Base-by-base conservation (phyloP, 2,797 vertebrate genomes). In the Distichodus sexfasciatus region DNA sequence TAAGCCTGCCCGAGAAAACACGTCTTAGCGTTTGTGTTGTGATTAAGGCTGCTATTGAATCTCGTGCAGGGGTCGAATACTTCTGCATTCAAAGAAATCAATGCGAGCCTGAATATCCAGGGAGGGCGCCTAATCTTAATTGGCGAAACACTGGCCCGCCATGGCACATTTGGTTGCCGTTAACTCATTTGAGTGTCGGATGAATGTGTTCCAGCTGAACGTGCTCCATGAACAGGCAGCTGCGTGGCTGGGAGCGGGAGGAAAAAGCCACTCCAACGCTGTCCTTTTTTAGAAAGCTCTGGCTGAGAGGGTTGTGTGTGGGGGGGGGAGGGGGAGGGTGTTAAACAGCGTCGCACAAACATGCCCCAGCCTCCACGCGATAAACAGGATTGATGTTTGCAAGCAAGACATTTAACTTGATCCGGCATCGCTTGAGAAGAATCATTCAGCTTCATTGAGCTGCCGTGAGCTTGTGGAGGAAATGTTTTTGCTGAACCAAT, bases 331-430 rank as follows among this genome's bases (percentile, higher is more conserved):
- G 66, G 75, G n/a, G n/a, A n/a, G n/a, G 78, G 77, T 84, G 86
- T 81, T 77, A 83, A 87, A 88, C 85, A 86, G 86, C 80, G 78
- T 75, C 77, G 83, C 83, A 75, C 84, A 91, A 90, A 88, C 86
- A 89, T 89, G 86, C 87, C 82, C 64, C 73, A 87, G 87, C 81
- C 47, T 80, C 79, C 82, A 81, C 79, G 81, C 76, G 86, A 87
- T 90, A 87, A 91, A 91, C 84, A 87, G 83, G 86, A 92, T 88
- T 90, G 90, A 91, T 92, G 89, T 88, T 81, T 80, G 81, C 79
- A 62, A 87, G 87, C 86, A 79, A 83, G 82, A 85, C 76, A 71
- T 88, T 89, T 87, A 88, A 88, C 86, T 90, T 84, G 84, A 89
- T 88, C 84, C 87, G 86, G 85, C 81, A 82, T 79, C 80, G 89